Base-by-base conservation (phyloP, 2,797 vertebrate species). In the Enteromius anoplus region DNA sequence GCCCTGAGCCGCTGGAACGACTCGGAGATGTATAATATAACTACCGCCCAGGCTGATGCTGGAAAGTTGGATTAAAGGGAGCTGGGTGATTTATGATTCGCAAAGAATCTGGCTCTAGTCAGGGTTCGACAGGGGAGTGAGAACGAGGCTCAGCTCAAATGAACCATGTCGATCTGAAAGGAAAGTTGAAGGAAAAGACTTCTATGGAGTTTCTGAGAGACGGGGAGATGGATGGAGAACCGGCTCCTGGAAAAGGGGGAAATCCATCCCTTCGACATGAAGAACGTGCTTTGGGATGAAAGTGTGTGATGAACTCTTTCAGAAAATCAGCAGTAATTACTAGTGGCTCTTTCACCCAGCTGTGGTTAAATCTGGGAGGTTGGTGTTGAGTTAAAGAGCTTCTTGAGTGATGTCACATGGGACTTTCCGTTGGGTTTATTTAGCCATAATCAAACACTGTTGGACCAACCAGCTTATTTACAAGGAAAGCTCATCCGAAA, bases 41-140 rank as follows among this genome's bases (percentile, higher is more conserved):
- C 69, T 51, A 81, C 83, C 80, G 12, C 80, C 70, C 82, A 78
- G 69, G 78, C 62, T 42, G 62, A 75, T 80, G 65, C 72, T 47
- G 81, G 70, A 83, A 78, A 71, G 73, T 79, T 80, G 71, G 42
- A 86, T 64, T 32, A 77, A 80, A 84, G 45, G 32, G 58, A 84
- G 71, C 7, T 9, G 69, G 51, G 71, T 75, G 81, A 82, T 82
- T 75, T 82, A 75, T 7, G 62, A 55, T 55, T 75, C 1, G 49
- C 47, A 53, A 68, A 29, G 47, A 65, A 64, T 69, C 51, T 42
- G 73, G 15, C 40, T 65, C 26, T 37, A 32, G 19, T 49, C 45
- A 53, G 60, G 12, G 23, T 70, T 58, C n/a, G 32, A 51, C 80
- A 75, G 65, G 73, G 79, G 75, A 76, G 65, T 42, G 53, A 77